Evolutionary conservation across 2,888 invertebrate species (phyloP), one percentile per base, ranked within the genome.

Genomic region (Bursaphelenchus okinawaensis): DNA sequence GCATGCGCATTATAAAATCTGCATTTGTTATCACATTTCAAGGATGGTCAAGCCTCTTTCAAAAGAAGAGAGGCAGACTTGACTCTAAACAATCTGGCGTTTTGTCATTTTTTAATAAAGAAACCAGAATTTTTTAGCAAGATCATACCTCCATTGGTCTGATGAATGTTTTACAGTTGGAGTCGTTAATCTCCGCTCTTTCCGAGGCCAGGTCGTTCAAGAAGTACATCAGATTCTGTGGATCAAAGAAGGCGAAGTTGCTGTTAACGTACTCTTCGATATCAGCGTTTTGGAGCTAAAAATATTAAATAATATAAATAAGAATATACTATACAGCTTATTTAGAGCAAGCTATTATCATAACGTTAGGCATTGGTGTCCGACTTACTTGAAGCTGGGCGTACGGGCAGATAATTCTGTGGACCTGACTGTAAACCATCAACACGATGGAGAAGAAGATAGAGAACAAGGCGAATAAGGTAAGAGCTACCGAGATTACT

Each of bases 211-310:
- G 52, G 28, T 68, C 68, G 27, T 58, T 71, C 0, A 68, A 58
- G 28, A 68, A 68, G 23, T 60, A 60, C 7, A 70, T 28, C n/a
- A 68, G 20, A 31, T 71, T 70, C 20, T 57, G 22, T 12, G 61
- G 19, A 31, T 68, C 68, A 24, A 68, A 68, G 52, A 28, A 67
- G 7, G 40, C 54, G 27, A 57, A 68, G 52, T 71, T 59, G 7
- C 51, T 23, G 28, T 68, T 68, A 24, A 72, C 57, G 55, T 67
- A 68, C 28, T 62, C 66, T 54, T 68, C 68, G 40, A 68, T 71
- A 50, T 72, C 59, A 20, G 58, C 8, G 29, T 68, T 68, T 68
- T 68, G 68, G 9, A 50, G 23, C 65, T 65, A 52, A 24, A 56
- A 56, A 19, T 22, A 50, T 19, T 19, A 23, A 12, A 19, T 56